Conservation (phyloP, 2,113 vertebrate genomes). For the Protomyctophum bolini region DNA sequence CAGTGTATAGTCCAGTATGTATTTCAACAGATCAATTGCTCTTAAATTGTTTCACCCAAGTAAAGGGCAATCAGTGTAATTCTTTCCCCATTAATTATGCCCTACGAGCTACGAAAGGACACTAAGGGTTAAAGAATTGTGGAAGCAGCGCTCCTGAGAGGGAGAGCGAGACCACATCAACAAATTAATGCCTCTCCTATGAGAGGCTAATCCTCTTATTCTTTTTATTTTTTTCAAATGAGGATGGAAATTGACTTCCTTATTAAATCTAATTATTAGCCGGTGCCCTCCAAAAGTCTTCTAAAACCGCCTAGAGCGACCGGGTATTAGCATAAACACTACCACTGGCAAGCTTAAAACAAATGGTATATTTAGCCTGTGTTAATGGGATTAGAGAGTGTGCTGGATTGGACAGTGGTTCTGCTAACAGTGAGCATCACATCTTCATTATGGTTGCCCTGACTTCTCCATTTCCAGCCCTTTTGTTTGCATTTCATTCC, state of each 20-base stretch:
- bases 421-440: constrained; percentile 69
- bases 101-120: constrained; percentile 33
- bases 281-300: constrained; percentile 81
- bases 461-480: constrained; percentile 66
- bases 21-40: not conserved
- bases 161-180: constrained; percentile 68
- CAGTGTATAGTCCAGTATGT: not conserved
- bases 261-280: constrained; percentile 84
- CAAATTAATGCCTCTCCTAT: constrained; percentile 73
- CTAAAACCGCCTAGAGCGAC: constrained; percentile 75
- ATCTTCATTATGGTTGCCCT: constrained; percentile 75
- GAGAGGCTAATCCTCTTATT: constrained; percentile 80
- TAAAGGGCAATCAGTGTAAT: constrained; percentile 1
- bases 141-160: constrained; percentile 55
- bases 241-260: constrained; percentile 82
- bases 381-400: constrained; percentile 83
- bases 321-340: constrained; percentile 81
- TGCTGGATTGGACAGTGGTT: constrained; percentile 72
- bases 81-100: not conserved
- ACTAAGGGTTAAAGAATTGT: constrained; percentile 60
- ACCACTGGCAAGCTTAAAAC: constrained; percentile 82
- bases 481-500: constrained; percentile 78
- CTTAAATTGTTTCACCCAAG: not conserved
- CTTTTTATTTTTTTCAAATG: constrained; percentile 73
- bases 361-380: constrained; percentile 85